Conservation (phyloP, 2,113 vertebrate species). For the Narcine bancroftii region DNA sequence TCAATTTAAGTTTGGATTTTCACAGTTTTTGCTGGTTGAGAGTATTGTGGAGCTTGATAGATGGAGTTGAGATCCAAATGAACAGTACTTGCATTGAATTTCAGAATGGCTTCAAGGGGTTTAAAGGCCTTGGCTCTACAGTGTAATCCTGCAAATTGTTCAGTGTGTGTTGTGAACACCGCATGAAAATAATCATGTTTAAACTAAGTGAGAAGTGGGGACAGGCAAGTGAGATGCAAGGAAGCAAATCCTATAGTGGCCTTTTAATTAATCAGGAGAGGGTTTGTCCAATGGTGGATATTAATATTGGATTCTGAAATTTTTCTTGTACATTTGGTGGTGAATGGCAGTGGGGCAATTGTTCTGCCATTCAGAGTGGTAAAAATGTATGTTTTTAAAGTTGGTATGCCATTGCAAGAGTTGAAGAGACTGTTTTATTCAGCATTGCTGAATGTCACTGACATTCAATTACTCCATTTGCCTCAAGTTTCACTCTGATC, state of each 20-base stretch:
- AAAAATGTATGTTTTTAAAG: background rate
- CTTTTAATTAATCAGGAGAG: background rate
- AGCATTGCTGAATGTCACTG: background rate
- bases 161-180: background rate
- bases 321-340: background rate
- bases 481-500: background rate
- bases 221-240: background rate
- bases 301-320: background rate
- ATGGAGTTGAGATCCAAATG: too few species aligned
- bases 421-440: background rate
- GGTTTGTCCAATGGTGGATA: background rate
- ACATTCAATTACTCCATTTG: background rate
- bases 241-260: background rate
- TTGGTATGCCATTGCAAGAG: background rate
- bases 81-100: too few species aligned
- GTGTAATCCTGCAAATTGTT: background rate
- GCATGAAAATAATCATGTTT: background rate
- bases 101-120: too few species aligned
- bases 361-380: background rate
- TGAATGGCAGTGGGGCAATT: background rate
- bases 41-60: too few species aligned
- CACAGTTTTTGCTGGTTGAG: too few species aligned
- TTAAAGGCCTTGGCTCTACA: background rate
- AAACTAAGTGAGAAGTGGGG: background rate
- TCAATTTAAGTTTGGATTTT: too few species aligned